Evolutionary conservation across 2,888 invertebrate species (phyloP).

Genomic region (Scaptomyza reducta): DNA sequence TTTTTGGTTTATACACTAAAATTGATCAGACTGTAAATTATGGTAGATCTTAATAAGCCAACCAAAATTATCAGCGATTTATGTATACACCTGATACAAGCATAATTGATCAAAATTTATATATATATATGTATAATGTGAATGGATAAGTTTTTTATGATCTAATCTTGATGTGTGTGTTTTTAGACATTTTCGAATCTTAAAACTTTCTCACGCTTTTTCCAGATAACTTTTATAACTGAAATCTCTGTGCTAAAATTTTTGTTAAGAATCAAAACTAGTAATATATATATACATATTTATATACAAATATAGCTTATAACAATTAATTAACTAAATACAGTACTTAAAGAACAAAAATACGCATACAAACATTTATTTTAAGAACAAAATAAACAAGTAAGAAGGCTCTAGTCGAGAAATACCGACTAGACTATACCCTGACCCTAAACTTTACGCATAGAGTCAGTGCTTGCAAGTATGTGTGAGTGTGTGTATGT

Average conservation of each 20-base stretch:
- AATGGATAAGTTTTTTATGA: constrained; percentile 6
- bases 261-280: constrained; percentile 71
- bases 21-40: constrained; percentile 35
- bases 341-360: constrained; percentile 40
- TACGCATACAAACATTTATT: constrained; percentile 33
- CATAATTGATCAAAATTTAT: constrained; percentile 2
- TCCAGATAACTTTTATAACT: constrained; percentile 30
- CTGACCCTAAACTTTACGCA: no score
- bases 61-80: constrained; percentile 3
- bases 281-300: constrained; percentile 36
- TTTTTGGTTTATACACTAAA: constrained; percentile 12
- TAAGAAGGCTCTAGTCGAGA: no score
- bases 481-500: no score
- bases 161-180: constrained; percentile 35
- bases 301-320: constrained; percentile 32
- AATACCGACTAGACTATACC: no score
- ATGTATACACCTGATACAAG: constrained; percentile 4
- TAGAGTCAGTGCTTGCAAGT: no score
- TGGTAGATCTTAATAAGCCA: constrained; percentile 2
- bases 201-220: constrained; percentile 36
- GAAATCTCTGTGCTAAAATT: constrained; percentile 70
- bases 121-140: constrained; percentile 11
- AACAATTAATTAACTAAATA: constrained; percentile 43
- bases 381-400: constrained; percentile 3
- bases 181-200: constrained; percentile 1